Conservation (phyloP, 2,797 vertebrate species). For the Microchirus variegatus region DNA sequence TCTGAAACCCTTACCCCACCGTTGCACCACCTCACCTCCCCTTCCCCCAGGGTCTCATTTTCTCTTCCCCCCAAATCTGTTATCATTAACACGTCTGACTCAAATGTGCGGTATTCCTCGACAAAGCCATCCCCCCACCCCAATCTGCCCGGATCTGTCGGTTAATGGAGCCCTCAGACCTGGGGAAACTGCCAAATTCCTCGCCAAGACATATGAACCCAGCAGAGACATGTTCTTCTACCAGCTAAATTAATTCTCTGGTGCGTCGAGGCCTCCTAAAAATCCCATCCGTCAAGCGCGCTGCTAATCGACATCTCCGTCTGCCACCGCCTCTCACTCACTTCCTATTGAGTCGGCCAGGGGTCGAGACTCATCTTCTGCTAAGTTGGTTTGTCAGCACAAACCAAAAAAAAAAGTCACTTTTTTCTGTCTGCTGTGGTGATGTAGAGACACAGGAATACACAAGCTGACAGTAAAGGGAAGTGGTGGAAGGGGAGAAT, state of each 20-base stretch:
- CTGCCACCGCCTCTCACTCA: slow-evolving; percentile 59
- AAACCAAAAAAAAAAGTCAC: slow-evolving; percentile 9
- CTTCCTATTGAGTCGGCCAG: slow-evolving; percentile 31
- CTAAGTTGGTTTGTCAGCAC: slow-evolving; percentile 43
- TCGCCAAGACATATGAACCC: slow-evolving; percentile 76
- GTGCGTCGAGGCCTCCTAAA: slow-evolving; percentile 70
- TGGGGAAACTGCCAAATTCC: slow-evolving; percentile 71
- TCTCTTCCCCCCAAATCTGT: slow-evolving; percentile 49
- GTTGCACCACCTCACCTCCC: not conserved
- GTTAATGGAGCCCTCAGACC: slow-evolving; percentile 77
- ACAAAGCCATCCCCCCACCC: slow-evolving; percentile 55
- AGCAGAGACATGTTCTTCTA: slow-evolving; percentile 64
- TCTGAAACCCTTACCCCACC: not conserved
- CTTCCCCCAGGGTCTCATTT: slow-evolving; percentile 10
- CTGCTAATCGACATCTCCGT: slow-evolving; percentile 74
- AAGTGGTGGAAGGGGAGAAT: slow-evolving; percentile 40
- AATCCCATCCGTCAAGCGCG: slow-evolving; percentile 77
- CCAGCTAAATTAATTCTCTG: slow-evolving; percentile 78
- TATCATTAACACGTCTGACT: slow-evolving; percentile 63
- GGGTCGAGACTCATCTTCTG: slow-evolving; percentile 34
- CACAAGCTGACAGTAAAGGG: slow-evolving; percentile 27
- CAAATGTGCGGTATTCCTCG: slow-evolving; percentile 47
- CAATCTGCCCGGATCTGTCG: slow-evolving; percentile 47
- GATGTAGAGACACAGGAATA: slow-evolving; percentile 27
- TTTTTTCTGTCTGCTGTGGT: slow-evolving; percentile 17